Evolutionary conservation across 2,113 vertebrate species (phyloP), one percentile per base, ranked within the genome.

Genomic region (Albula goreensis): DNA sequence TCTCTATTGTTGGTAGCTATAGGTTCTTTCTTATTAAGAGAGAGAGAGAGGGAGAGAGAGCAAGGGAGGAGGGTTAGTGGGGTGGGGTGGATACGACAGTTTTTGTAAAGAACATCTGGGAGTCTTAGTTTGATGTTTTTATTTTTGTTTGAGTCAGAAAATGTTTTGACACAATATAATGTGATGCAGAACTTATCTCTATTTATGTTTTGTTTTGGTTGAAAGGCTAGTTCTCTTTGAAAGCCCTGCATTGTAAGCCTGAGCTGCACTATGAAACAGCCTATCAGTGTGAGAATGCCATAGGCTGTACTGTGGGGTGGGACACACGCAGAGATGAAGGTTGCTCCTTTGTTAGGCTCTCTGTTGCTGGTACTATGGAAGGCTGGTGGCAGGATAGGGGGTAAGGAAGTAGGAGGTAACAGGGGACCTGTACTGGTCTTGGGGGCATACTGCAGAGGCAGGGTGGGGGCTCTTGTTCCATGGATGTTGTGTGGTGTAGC

Each of bases 401-500:
- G 63, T 19, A 22, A 22, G 1, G 19, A 22, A 22, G 22, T 1
- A 22, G 63, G 63, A 4, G 7, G 31, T 41, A 41, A 41, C 31
- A 41, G n/a, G 70, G 70, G 70, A 10, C 0, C 70, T 74, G 70
- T 74, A 25, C 2, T 74, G 70, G 70, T 74, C 22, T 31, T 9
- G 70, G 31, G 70, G 10, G 70, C 70, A 31, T 5, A n/a, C 70
- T 31, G 70, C 31, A 41, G 70, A n/a, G 70, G 11, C 25, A n/a
- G 53, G 56, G 82, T 66, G 41, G 15, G 81, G 50, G 60, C 41
- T 57, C 56, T 41, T 41, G 66, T 60, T 57, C 12, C 1, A 48
- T 86, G 84, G 84, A 57, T 84, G 80, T 74, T 86, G 86, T 2
- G 25, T 56, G 82, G 83, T 88, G 88, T 86, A 83, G 87, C 81